These are phyloP conservation scores for Dendronephthya gigantea DNA, from an alignment of 64 coral and sea anemone species.

Conservation along the genomic window DNA sequence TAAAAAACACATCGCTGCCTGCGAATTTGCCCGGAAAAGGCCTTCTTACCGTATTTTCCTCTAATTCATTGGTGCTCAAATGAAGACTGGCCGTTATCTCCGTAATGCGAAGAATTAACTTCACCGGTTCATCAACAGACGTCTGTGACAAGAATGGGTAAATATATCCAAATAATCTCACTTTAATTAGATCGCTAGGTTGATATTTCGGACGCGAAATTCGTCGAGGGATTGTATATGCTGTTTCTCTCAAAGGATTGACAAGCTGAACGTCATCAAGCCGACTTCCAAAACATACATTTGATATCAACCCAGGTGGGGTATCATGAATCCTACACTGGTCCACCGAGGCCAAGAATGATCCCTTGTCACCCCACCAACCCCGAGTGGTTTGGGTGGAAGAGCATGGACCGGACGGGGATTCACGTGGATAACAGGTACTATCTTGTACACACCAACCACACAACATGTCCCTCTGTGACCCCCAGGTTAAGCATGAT, in stretches of 20 bases:
- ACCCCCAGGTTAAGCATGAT: constrained; percentile 54
- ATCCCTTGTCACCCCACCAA: constrained; percentile 71
- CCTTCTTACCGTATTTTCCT: neutral
- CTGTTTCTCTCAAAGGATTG: neutral
- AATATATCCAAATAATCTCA: neutral
- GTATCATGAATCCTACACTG: constrained; percentile 49
- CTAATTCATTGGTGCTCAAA: neutral
- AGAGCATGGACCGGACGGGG: constrained; percentile 52
- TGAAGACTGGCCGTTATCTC: neutral
- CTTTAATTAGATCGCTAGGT: neutral
- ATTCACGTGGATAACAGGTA: constrained; percentile 50
- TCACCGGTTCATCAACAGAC: neutral
- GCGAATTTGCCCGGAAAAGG: neutral
- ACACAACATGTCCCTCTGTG: constrained; percentile 21
- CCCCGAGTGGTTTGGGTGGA: constrained; percentile 4
- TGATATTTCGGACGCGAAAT: neutral
- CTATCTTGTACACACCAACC: constrained; percentile 97
- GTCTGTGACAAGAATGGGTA: neutral
- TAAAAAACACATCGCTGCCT: no score
- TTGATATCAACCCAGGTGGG: constrained; percentile 51
- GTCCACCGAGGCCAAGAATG: constrained; percentile 30
- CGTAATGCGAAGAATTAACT: neutral
- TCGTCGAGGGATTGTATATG: neutral
- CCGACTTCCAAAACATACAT: neutral
- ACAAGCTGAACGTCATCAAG: neutral